phyloP scores from a whole-genome alignment of 2,888 invertebrate species.

The Elegia similella region DNA sequence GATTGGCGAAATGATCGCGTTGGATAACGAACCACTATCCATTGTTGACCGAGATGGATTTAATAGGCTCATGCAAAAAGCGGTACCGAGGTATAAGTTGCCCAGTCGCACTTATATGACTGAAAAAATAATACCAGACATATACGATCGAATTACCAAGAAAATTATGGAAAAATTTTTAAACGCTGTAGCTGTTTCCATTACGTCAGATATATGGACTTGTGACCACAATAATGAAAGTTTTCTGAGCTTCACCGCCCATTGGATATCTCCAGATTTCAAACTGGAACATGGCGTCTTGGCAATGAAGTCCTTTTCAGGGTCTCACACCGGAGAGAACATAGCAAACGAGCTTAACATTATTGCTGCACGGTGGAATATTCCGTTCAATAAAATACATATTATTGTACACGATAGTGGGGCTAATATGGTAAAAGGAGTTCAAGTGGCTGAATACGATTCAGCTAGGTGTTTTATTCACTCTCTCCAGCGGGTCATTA shows the following conservation, averaged over 20 bases:
- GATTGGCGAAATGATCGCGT: constrained; percentile 18
- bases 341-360: constrained; percentile 37
- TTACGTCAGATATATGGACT: constrained; percentile 33
- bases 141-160: constrained; percentile 25
- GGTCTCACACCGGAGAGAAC: constrained; percentile 33
- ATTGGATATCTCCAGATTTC: constrained; percentile 20
- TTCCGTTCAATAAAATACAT: constrained; percentile 35
- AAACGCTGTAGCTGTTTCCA: constrained; percentile 25
- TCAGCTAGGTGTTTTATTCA: constrained; percentile 38
- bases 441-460: constrained; percentile 30
- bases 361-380: constrained; percentile 36
- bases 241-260: constrained; percentile 28
- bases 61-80: constrained; percentile 19
- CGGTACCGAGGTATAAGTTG: constrained; percentile 24
- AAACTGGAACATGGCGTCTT: constrained; percentile 26
- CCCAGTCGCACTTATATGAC: constrained; percentile 30
- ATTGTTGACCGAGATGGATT: constrained; percentile 24
- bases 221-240: constrained; percentile 26
- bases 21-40: constrained; percentile 25
- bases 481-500: constrained; percentile 30
- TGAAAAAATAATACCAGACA: constrained; percentile 28
- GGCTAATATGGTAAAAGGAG: constrained; percentile 36
- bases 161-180: constrained; percentile 25
- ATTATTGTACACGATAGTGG: constrained; percentile 37
- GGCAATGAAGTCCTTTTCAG: constrained; percentile 32